Evolutionary conservation across 2,797 vertebrate genomes (phyloP), one percentile per base, ranked within the genome.

Genomic region (Danio aesculapii): DNA sequence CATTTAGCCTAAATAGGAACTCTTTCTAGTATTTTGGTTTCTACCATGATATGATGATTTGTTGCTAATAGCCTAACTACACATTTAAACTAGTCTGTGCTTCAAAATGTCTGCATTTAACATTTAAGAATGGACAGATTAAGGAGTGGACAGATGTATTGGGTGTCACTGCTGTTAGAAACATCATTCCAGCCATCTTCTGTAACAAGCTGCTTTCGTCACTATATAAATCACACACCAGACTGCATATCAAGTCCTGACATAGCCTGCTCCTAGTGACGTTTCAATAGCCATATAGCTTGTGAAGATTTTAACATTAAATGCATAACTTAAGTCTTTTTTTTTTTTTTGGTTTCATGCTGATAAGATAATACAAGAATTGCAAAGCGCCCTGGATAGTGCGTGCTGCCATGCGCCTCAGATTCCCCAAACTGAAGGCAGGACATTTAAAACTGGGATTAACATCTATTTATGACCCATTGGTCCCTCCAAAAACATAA

Each of bases 321-420:
- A 50, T 49, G 13, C 2, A n/a, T 12, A 62, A 12, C 49, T 41
- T 41, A 13, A n/a, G n/a, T 30, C 30, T 4, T 17, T 57, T 62
- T 41, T 50, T 4, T 17, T 57, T 62, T 41, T 50, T 41, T 49
- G 50, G 21, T 9, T 62, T 10, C 12, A 8, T 7, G 7, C 4
- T 68, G 6, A 67, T 58, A 30, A 72, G n/a, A 57, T 17, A 72
- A 39, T 9, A 6, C 59, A 75, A n/a, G 8, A 77, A 57, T 46
- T 39, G 41, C 52, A 47, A 12, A 21, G 47, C 11, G 55, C 4
- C n/a, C 39, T 9, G 39, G n/a, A 14, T 49, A 52, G 21, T 39
- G 55, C 39, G 6, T 21, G 74, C 44, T 76, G 50, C n/a, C 4
- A 53, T 12, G 0, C 0, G 50, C 53, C 17, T 16, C 67, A 70